phyloP scores from a whole-genome alignment of 1,140 invertebrate species.

The Aphis gossypii region DNA sequence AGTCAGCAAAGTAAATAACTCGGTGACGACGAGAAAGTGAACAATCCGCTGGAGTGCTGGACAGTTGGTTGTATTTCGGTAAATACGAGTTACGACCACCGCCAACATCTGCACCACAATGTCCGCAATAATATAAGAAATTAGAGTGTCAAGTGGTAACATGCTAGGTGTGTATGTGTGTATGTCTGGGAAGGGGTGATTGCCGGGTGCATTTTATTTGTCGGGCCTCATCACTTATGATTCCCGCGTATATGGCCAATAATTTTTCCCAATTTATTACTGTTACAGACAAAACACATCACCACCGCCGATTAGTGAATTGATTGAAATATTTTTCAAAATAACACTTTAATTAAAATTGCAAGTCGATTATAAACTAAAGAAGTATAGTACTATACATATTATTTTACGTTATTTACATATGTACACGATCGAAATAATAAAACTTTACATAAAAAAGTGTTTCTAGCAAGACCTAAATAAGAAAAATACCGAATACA shows the following conservation, averaged over 20 bases:
- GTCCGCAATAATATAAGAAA: background rate
- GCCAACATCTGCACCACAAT: background rate
- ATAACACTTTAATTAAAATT: background rate
- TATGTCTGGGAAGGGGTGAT: too few species aligned
- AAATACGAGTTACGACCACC: conserved; percentile 4
- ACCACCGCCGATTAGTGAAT: too few species aligned
- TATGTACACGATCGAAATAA: background rate
- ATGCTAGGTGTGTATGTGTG: too few species aligned
- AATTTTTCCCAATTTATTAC: background rate
- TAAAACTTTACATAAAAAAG: background rate
- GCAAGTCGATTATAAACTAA: background rate
- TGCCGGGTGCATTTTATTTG: background rate
- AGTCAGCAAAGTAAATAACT: background rate
- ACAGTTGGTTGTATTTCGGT: background rate
- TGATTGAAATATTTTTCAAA: background rate
- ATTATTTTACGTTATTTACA: conserved; percentile 6
- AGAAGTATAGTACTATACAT: background rate
- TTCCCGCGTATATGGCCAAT: background rate
- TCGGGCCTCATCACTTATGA: background rate
- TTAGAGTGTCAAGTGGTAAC: background rate
- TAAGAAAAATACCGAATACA: background rate
- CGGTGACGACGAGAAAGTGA: background rate
- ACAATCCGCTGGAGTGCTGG: background rate
- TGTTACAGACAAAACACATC: background rate
- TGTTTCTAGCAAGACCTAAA: background rate